Percentiles rank a stretch among this genome's conserved stretches.
Evolutionary conservation across 92 coral and sea anemone species (phyloP).

Genomic region (Palythoa heliodiscus): DNA sequence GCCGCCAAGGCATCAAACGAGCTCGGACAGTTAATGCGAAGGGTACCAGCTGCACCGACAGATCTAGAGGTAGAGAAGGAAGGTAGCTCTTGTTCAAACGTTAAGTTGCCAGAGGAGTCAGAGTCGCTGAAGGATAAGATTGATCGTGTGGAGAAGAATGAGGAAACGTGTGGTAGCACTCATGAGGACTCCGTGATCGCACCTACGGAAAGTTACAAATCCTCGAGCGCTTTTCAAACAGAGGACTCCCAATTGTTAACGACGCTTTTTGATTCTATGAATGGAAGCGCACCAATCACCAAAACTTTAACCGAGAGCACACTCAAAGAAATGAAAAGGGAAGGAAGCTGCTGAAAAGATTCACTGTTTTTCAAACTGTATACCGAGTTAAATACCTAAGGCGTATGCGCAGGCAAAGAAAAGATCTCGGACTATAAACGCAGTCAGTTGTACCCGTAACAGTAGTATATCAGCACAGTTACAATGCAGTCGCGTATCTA

Average conservation of each 20-base stretch:
- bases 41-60: not conserved
- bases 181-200: not conserved
- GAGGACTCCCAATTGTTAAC: no score
- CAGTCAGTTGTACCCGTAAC: no score
- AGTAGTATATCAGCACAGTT: no score
- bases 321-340: not conserved
- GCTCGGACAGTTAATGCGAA: slow-evolving; percentile 38
- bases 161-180: not conserved
- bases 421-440: no score
- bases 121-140: not conserved
- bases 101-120: not conserved
- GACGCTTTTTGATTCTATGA: no score
- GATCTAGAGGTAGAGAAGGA: not conserved
- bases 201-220: slow-evolving; percentile 7
- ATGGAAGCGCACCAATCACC: slow-evolving; percentile 1
- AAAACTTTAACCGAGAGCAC: not conserved
- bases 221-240: not conserved
- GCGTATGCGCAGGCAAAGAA: no score
- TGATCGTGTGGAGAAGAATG: not conserved
- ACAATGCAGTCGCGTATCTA: no score
- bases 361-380: slow-evolving; percentile 21
- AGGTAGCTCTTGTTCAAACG: no score
- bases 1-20: slow-evolving; percentile 26
- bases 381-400: slow-evolving; percentile 21
- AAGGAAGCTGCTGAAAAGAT: no score